Evolutionary conservation across 2,888 invertebrate genomes (phyloP), one percentile per base, ranked within the genome.

Genomic region (Tromatobia lineatoria): DNA sequence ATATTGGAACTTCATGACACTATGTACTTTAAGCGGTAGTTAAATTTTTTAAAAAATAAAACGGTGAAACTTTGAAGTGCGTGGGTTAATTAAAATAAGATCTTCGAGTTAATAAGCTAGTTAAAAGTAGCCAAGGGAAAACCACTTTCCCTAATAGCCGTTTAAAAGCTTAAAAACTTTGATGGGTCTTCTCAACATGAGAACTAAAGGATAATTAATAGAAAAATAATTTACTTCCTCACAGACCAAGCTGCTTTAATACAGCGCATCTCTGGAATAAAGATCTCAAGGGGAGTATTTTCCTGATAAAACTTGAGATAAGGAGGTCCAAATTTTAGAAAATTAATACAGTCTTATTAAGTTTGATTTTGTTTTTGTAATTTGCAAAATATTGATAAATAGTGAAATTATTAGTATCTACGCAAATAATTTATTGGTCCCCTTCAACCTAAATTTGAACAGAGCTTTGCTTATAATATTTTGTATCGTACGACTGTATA

Each of bases 61-160:
- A 7, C 10, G n/a, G 34, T 29, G 29, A 59, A 34, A 38, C 2
- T 61, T 2, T n/a, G 8, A 61, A 61, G 15, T 61, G n/a, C 34
- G 1, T 18, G 61, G 3, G 61, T 8, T 61, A 38, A 61, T 61
- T 34, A 61, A 61, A 61, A 61, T 34, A 38, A n/a, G 34, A 61
- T 61, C 2, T 34, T 61, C 8, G 7, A 61, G 61, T 38, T 61
- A 61, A 61, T 61, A 61, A 61, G 34, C 61, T 61, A 34, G 59
- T 59, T 59, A 1, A 18, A 38, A 61, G 34, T 18, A 3, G 8
- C 34, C 61, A 8, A 61, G 34, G 34, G 25, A 29, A 34, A 61
- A 29, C 61, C 29, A 61, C 29, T 61, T 61, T 61, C 25, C n/a
- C 1, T 25, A 29, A 29, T 59, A 59, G 25, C 59, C 59, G 59